Conservation (phyloP, 2,113 vertebrate genomes). For the Lophotis ruficrista region DNA sequence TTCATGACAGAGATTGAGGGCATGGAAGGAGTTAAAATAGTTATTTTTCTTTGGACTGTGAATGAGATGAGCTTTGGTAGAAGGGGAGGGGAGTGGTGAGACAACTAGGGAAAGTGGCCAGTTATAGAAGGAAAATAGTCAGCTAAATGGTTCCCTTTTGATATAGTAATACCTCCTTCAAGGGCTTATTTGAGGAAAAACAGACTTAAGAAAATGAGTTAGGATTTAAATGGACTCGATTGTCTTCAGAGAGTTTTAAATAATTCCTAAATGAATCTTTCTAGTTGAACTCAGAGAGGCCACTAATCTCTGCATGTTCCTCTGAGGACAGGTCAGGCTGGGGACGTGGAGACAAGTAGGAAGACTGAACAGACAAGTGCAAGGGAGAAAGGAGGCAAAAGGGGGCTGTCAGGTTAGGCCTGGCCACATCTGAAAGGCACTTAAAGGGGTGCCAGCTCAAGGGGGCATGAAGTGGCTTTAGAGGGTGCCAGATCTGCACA, state of each 20-base stretch:
- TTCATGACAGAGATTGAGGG: neutral
- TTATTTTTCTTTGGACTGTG: neutral
- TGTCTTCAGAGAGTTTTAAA: constrained; percentile 55
- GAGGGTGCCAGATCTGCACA: neutral
- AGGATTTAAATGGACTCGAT: constrained; percentile 32
- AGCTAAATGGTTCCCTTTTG: constrained; percentile 15
- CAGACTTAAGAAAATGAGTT: constrained; percentile 49
- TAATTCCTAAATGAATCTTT: constrained; percentile 47
- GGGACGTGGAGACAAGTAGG: neutral
- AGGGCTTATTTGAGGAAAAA: constrained; percentile 36
- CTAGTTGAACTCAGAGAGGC: neutral
- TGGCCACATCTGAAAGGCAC: neutral
- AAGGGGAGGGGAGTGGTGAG: neutral
- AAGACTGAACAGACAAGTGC: neutral
- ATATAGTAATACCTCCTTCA: constrained; percentile 46
- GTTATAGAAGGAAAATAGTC: neutral
- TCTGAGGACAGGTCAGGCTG: constrained; percentile 28
- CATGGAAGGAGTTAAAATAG: neutral
- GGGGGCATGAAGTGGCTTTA: neutral
- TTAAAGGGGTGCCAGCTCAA: neutral
- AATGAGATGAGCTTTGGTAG: neutral
- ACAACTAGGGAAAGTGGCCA: neutral
- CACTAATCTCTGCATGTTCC: neutral
- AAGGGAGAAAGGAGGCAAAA: neutral
- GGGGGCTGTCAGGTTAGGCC: neutral